Evolutionary conservation across 2,113 vertebrate species (phyloP).

Genomic region (Nyctereutes procyonoides): DNA sequence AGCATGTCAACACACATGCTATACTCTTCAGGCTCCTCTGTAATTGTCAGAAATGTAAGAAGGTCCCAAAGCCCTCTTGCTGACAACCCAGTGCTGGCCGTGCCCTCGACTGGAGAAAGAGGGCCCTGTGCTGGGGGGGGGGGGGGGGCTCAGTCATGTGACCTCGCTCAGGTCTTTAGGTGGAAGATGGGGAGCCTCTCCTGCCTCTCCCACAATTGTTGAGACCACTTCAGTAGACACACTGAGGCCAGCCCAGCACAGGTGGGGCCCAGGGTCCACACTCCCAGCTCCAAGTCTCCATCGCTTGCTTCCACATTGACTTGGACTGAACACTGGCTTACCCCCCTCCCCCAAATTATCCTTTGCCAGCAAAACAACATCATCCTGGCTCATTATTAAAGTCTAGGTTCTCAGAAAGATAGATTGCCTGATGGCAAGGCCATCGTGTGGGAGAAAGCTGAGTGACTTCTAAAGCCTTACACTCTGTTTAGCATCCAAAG

Average conservation of each 20-base stretch:
- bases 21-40: background rate
- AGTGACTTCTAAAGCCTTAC: background rate
- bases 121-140: rapidly evolving
- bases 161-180: background rate
- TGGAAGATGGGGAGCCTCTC: background rate
- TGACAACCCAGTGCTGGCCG: background rate
- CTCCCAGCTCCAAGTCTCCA: background rate
- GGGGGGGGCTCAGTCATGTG: background rate
- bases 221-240: background rate
- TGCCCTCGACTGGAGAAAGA: background rate
- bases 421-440: background rate
- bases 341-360: too few species aligned
- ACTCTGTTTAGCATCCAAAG: background rate
- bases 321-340: rapidly evolving
- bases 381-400: background rate
- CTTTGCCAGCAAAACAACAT: background rate
- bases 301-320: background rate
- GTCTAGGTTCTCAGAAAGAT: background rate
- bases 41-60: too few species aligned
- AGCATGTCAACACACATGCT: too few species aligned
- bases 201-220: too few species aligned
- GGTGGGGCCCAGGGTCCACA: background rate
- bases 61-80: background rate
- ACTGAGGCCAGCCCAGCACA: background rate
- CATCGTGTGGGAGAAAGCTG: rapidly evolving